Conservation (phyloP, 2,797 vertebrate genomes). For the Lacerta bilineata region DNA sequence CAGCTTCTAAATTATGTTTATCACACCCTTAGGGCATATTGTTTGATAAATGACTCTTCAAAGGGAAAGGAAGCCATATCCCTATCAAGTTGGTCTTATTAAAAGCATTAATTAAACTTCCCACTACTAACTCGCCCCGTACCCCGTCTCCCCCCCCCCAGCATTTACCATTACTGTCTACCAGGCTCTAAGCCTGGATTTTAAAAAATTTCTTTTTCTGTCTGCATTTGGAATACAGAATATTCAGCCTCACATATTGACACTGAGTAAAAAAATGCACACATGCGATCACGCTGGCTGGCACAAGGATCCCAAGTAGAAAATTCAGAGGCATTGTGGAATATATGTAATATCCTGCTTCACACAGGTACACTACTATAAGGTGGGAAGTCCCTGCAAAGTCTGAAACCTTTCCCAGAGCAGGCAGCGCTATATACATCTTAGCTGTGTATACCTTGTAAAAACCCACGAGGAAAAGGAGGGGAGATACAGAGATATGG, state of each 20-base stretch:
- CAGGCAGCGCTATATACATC: not conserved
- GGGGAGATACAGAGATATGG: no score
- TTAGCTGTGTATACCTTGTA: no score
- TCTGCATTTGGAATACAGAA: not conserved
- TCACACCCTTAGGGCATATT: not conserved
- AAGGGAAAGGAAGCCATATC: not conserved
- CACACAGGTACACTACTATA: not conserved
- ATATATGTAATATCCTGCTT: not conserved
- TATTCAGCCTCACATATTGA: not conserved
- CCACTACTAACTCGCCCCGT: not conserved
- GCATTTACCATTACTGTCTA: not conserved
- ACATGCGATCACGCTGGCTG: not conserved
- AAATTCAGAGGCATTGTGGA: not conserved
- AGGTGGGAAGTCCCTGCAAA: not conserved
- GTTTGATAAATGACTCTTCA: not conserved
- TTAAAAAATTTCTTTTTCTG: not conserved
- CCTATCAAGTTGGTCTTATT: not conserved
- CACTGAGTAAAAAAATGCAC: not conserved
- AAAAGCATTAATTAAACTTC: constrained; percentile 21
- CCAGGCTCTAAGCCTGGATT: not conserved
- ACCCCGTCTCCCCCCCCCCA: no score
- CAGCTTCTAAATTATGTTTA: not conserved
- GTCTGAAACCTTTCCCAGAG: not conserved
- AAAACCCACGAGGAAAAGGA: no score
- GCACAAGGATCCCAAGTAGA: no score